Evolutionary conservation across 2,888 invertebrate species (phyloP).

Genomic region (Amphipoea lucens): DNA sequence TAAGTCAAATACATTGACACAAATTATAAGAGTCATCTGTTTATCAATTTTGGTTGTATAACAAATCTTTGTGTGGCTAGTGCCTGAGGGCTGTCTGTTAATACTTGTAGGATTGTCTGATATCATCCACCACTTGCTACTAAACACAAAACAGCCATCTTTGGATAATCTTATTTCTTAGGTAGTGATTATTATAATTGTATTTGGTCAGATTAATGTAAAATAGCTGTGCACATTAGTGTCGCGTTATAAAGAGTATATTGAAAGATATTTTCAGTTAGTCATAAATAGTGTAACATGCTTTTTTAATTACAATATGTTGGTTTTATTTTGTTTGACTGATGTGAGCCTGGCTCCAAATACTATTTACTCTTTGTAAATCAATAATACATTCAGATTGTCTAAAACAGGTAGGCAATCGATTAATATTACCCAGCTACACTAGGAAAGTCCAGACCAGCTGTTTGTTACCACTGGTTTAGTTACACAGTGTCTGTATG

Average conservation of each 20-base stretch:
- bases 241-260: slow-evolving; percentile 79
- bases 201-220: slow-evolving; percentile 78
- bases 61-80: slow-evolving; percentile 7
- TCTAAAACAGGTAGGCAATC: background rate
- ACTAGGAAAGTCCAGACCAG: too few relatives aligned
- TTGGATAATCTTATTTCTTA: slow-evolving; percentile 47
- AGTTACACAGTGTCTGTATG: too few relatives aligned
- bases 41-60: slow-evolving; percentile 19
- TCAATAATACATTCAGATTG: background rate
- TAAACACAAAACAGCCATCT: slow-evolving; percentile 28
- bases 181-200: slow-evolving; percentile 53
- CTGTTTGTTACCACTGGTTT: background rate
- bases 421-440: background rate
- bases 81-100: slow-evolving; percentile 19
- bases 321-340: slow-evolving; percentile 77
- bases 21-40: slow-evolving; percentile 29
- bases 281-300: slow-evolving; percentile 87
- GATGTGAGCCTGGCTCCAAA: slow-evolving; percentile 1
- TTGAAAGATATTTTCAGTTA: slow-evolving; percentile 84
- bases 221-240: slow-evolving; percentile 84
- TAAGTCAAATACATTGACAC: slow-evolving; percentile 33
- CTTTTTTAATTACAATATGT: slow-evolving; percentile 83
- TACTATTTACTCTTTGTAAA: background rate
- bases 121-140: slow-evolving; percentile 14
- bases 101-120: slow-evolving; percentile 1